Evolutionary conservation across 2,113 vertebrate species (phyloP).

Genomic region (Cricetomys ansorgei): DNA sequence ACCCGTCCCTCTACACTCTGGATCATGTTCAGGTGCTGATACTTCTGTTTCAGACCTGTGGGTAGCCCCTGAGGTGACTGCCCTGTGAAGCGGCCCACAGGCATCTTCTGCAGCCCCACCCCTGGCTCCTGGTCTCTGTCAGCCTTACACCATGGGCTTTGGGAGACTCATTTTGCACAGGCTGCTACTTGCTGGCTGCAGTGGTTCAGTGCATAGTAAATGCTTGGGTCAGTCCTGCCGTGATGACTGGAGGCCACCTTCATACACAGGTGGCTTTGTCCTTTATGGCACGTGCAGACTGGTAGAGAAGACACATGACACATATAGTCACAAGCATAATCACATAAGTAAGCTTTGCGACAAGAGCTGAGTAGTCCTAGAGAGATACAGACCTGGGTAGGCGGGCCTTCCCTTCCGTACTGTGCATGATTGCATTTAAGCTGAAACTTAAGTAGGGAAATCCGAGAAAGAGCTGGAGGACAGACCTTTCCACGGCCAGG

Average conservation of each 20-base stretch:
- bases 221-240: accelerated
- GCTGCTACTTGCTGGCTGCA: neutral
- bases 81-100: no score
- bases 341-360: neutral
- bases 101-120: accelerated
- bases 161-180: neutral
- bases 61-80: neutral
- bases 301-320: neutral
- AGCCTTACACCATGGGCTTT: accelerated
- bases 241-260: neutral
- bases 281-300: neutral
- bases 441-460: neutral
- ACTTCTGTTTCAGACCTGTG: no score
- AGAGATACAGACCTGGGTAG: neutral
- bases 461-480: neutral
- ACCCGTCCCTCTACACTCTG: neutral
- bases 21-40: accelerated
- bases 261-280: neutral
- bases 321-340: neutral
- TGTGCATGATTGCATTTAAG: neutral
- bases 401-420: neutral
- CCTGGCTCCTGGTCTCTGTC: neutral
- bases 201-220: accelerated
- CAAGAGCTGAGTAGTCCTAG: neutral
- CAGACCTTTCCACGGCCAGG: neutral